A percentile compares a stretch with the other conserved stretches of the same genome.
These are phyloP conservation scores for Drosophila cracens DNA, from an alignment of 2,888 invertebrate species.

Conservation along the genomic window DNA sequence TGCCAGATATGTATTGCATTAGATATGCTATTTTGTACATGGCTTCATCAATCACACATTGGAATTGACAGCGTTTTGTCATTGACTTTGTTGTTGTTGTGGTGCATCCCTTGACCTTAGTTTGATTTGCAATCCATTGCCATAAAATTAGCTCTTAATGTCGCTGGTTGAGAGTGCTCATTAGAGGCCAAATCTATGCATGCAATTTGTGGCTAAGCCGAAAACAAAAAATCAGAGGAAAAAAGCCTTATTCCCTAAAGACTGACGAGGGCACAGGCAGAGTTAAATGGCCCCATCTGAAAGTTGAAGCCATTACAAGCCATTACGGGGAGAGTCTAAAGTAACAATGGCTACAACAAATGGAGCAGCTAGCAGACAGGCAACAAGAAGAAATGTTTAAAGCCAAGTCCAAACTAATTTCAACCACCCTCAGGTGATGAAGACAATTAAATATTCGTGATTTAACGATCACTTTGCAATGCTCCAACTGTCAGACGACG, in stretches of 20 bases:
- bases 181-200: conserved; percentile 72
- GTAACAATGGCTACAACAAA: conserved; percentile 34
- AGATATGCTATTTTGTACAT: neutral
- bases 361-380: conserved; percentile 32
- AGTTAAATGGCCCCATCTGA: conserved; percentile 64
- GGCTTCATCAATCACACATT: conserved; percentile 8
- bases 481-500: conserved; percentile 70
- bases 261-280: conserved; percentile 23
- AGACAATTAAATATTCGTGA: conserved; percentile 86
- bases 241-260: conserved; percentile 34
- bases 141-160: conserved; percentile 72
- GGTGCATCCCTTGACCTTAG: conserved; percentile 57
- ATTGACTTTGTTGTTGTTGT: neutral
- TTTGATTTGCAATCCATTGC: conserved; percentile 49
- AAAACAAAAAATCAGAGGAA: conserved; percentile 6
- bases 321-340: conserved; percentile 46
- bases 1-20: neutral
- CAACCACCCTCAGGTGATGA: conserved; percentile 84
- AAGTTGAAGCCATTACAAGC: conserved; percentile 69
- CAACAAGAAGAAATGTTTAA: conserved; percentile 60
- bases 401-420: conserved; percentile 80
- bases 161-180: conserved; percentile 51
- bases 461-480: conserved; percentile 84
- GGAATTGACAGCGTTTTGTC: conserved; percentile 13
- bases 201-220: conserved; percentile 55